phyloP scores from a whole-genome alignment of 1,140 invertebrate species.

The Bombus confusus region DNA sequence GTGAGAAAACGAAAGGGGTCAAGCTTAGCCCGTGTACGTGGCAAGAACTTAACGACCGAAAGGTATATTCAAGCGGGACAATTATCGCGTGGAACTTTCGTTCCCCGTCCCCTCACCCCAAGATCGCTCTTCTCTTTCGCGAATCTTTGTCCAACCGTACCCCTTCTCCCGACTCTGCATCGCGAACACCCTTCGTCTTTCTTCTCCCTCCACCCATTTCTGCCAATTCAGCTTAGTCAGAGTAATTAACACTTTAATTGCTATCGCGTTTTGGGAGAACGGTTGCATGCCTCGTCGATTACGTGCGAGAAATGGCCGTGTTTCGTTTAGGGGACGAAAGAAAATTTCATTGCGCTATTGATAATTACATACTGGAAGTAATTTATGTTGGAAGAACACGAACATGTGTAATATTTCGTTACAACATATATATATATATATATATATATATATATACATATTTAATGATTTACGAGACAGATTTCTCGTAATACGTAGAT shows the following conservation, averaged over 20 bases:
- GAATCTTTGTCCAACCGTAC: constrained; percentile 31
- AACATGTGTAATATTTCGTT: neutral
- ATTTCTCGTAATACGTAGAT: neutral
- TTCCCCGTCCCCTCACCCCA: constrained; percentile 44
- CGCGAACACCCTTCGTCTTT: constrained; percentile 10
- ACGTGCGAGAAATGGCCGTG: neutral
- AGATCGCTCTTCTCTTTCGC: neutral
- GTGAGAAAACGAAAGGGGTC: constrained; percentile 32
- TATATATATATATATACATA: too few relatives aligned
- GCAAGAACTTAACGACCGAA: constrained; percentile 51
- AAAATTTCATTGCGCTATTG: constrained; percentile 14
- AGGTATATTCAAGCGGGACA: constrained; percentile 71
- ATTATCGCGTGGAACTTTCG: constrained; percentile 71
- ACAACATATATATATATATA: neutral
- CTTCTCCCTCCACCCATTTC: neutral
- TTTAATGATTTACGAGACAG: too few relatives aligned
- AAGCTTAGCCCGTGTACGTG: constrained; percentile 4
- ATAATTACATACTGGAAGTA: neutral
- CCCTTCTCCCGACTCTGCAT: neutral
- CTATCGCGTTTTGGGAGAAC: constrained; percentile 18
- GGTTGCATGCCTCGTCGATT: constrained; percentile 6
- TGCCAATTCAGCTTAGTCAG: constrained; percentile 10
- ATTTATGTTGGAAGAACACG: neutral
- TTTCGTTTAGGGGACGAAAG: neutral
- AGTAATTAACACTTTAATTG: constrained; percentile 50